phyloP scores from a whole-genome alignment of 1,140 invertebrate genomes.

The Drosophila triauraria region DNA sequence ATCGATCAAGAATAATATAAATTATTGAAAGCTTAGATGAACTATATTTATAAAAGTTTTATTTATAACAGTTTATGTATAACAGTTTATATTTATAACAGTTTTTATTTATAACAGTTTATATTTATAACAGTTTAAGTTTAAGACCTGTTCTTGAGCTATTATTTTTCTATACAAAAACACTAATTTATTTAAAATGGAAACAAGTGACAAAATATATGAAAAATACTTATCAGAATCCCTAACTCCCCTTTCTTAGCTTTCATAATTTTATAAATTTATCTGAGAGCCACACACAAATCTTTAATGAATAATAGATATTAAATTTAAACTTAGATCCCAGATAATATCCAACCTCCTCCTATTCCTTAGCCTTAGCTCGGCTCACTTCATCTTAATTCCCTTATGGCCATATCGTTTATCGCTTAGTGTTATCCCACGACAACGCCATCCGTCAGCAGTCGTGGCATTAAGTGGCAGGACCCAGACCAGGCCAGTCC shows the following conservation, averaged over 20 bases:
- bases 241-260: neutral
- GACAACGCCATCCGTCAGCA: neutral
- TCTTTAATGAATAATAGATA: neutral
- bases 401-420: constrained; percentile 6
- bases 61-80: no score
- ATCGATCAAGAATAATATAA: no score
- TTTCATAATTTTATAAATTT: neutral
- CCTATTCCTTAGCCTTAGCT: neutral
- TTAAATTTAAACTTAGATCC: neutral
- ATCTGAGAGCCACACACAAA: neutral
- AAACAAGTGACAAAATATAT: no score
- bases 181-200: no score
- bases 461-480: neutral
- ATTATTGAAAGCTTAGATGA: no score
- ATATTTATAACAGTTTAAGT: no score
- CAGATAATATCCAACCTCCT: neutral
- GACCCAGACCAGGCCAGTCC: neutral
- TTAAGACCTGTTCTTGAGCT: no score
- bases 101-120: no score
- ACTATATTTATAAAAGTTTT: no score
- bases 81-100: no score
- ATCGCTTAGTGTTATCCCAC: neutral
- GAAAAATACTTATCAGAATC: neutral
- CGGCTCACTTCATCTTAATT: neutral
- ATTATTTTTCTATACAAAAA: no score